These are phyloP conservation scores for Antheraea assamensis DNA, from an alignment of 2,888 invertebrate species.

Conservation along the genomic window DNA sequence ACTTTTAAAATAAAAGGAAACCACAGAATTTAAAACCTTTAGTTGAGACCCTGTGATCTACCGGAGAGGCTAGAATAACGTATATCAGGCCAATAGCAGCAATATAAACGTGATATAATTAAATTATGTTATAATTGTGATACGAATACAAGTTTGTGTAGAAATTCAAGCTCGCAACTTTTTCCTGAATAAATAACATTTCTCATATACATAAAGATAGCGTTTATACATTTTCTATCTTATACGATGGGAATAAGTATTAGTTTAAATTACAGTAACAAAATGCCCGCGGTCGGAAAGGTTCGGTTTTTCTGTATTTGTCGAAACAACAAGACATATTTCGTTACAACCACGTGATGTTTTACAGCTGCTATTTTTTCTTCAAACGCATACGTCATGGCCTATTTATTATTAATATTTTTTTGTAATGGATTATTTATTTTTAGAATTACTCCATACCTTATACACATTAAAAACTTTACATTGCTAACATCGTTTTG, in stretches of 20 bases:
- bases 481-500: neutral
- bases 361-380: constrained; percentile 59
- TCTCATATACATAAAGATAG: neutral
- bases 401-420: constrained; percentile 34
- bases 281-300: constrained; percentile 29
- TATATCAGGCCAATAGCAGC: neutral
- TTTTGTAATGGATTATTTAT: constrained; percentile 43
- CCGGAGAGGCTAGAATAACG: neutral
- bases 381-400: constrained; percentile 51
- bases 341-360: constrained; percentile 54
- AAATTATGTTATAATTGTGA: too few species aligned
- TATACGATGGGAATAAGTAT: constrained; percentile 33
- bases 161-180: constrained; percentile 64
- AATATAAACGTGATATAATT: too few species aligned
- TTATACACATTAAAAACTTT: constrained; percentile 2
- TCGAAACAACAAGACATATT: constrained; percentile 48
- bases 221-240: constrained; percentile 23
- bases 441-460: constrained; percentile 39
- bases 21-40: neutral
- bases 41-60: neutral
- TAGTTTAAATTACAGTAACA: neutral
- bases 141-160: constrained; percentile 48
- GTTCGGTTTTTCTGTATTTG: constrained; percentile 52
- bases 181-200: constrained; percentile 32
- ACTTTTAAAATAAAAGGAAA: too few species aligned